Conservation (phyloP, 1,140 invertebrate species). For the Phymorhynchus buccinoides region DNA sequence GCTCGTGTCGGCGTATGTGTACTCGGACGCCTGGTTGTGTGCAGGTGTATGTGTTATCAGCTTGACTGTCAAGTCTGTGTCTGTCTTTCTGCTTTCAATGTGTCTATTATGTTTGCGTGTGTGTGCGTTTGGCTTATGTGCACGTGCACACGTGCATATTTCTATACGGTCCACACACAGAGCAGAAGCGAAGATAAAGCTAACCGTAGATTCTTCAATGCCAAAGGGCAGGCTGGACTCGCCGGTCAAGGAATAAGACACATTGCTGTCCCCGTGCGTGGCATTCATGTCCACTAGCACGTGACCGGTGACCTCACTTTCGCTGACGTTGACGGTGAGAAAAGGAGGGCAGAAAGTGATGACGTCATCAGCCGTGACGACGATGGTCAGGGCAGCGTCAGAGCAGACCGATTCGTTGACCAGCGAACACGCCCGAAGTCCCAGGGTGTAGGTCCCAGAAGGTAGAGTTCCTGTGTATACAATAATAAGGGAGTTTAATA, state of each 20-base stretch:
- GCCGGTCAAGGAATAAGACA: conserved; percentile 35
- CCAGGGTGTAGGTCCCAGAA: conserved; percentile 23
- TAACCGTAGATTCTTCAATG: conserved; percentile 41
- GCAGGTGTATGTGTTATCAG: background rate
- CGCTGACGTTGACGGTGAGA: conserved; percentile 31
- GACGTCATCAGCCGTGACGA: conserved; percentile 27
- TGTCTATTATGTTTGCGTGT: background rate
- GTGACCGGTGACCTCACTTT: conserved; percentile 25
- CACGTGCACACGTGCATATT: background rate
- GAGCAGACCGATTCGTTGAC: conserved; percentile 32
- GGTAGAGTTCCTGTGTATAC: background rate
- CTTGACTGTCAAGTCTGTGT: too few species aligned
- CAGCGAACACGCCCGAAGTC: conserved; percentile 36
- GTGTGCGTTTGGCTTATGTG: background rate
- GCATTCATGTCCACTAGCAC: conserved; percentile 42
- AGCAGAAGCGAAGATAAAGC: too few species aligned
- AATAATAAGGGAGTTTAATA: background rate
- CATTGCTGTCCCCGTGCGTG: conserved; percentile 10
- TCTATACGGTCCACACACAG: too few species aligned
- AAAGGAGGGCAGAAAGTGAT: conserved; percentile 50
- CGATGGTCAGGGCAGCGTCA: conserved; percentile 36
- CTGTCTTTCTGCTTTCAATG: background rate
- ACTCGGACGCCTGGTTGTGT: background rate
- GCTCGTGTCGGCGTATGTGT: background rate
- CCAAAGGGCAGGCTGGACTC: conserved; percentile 23